A percentile compares a stretch with the other conserved stretches of the same genome.
These are phyloP conservation scores for Augochlorella aurata DNA, from an alignment of 2,888 invertebrate species.

Conservation along the genomic window DNA sequence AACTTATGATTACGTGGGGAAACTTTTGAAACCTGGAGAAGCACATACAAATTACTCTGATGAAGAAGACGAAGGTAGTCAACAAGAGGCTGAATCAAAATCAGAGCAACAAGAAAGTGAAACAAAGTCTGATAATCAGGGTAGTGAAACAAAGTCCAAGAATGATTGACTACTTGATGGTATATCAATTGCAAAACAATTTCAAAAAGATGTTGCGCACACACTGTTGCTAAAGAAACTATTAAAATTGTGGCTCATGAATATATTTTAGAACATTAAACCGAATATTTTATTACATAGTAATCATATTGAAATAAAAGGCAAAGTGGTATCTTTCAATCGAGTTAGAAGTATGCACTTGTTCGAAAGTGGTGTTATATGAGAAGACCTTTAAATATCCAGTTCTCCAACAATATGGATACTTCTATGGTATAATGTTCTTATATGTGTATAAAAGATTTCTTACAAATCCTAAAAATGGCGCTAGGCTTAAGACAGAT, in stretches of 20 bases:
- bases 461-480: slow-evolving; percentile 58
- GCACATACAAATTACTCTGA: slow-evolving; percentile 95
- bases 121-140: slow-evolving; percentile 78
- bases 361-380: slow-evolving; percentile 68
- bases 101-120: slow-evolving; percentile 82
- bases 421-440: slow-evolving; percentile 63
- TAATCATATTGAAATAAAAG: slow-evolving; percentile 63
- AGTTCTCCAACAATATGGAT: slow-evolving; percentile 42
- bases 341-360: slow-evolving; percentile 67
- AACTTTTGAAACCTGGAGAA: slow-evolving; percentile 94
- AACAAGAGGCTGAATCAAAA: slow-evolving; percentile 81
- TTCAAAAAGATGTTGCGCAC: slow-evolving; percentile 69
- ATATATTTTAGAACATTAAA: slow-evolving; percentile 68
- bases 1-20: slow-evolving; percentile 96
- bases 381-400: slow-evolving; percentile 70
- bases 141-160: slow-evolving; percentile 81
- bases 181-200: slow-evolving; percentile 62
- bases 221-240: slow-evolving; percentile 72
- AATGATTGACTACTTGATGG: slow-evolving; percentile 76
- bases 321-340: slow-evolving; percentile 70
- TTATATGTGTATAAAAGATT: slow-evolving; percentile 69
- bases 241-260: slow-evolving; percentile 65
- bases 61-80: slow-evolving; percentile 87
- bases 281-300: slow-evolving; percentile 68
- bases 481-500: slow-evolving; percentile 50